Evolutionary conservation across 1,140 invertebrate genomes (phyloP), one percentile per base, ranked within the genome.

Genomic region (Rhizoglyphus robini): DNA sequence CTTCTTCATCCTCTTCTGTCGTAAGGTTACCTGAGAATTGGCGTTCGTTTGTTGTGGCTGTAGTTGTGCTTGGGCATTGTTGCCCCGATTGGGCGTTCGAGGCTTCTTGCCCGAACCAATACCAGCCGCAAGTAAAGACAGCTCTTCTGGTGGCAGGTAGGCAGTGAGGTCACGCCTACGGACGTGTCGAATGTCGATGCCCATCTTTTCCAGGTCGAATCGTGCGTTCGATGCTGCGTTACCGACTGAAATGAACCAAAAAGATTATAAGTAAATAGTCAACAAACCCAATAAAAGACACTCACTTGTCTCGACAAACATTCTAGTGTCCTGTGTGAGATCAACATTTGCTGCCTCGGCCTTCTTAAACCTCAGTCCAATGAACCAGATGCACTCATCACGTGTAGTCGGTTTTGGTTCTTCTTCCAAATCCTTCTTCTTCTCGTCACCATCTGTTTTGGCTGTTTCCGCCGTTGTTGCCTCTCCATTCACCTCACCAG

Each of bases 341-440:
- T 99, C 90, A 49, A 97, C 83, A 73, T 94, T 94, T 18, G 89
- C 76, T 75, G 86, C 88, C 75, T 87, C 84, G 13, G 84, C 83
- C 76, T 90, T 91, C 68, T 86, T 83, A 74, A 98, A 96, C 58
- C 87, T 83, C 20, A 99, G 77, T 1, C 95, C 95, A 72, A 99
- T 93, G 74, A 97, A 97, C 96, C 95, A 99, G 82, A 96, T 89
- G 0, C 86, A 88, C 68, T 68, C 57, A 36, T 72, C 85, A 84
- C 65, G 76, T 71, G 36, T 64, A 15, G 25, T 61, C 11, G 32
- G 1, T n/a, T 63, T 63, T 18, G 18, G 18, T 2, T 18, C 48
- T 11, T 20, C 30, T 60, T 46, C 3, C 3, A 2, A 8, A 8
- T 46, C 41, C 23, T 2, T 15, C 2, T 3, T 46, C n/a, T n/a